Conservation (phyloP, 2,888 invertebrate species). For the Hirtodrosophila histrioides region DNA sequence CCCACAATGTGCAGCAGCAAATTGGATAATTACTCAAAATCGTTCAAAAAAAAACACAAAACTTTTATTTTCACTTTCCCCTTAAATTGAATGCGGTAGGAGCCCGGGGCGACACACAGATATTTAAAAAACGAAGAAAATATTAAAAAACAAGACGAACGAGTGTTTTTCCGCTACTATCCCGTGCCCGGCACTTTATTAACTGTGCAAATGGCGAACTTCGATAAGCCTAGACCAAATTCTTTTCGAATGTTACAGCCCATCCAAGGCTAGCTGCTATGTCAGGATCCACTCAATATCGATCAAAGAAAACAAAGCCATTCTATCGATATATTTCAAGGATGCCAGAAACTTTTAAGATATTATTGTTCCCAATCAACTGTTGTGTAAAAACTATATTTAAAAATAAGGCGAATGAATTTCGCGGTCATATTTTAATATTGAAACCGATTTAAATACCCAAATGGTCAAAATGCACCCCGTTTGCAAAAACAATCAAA, state of each 20-base stretch:
- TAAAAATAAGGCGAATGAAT: no score
- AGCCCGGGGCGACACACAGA: slow-evolving; percentile 33
- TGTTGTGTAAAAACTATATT: no score
- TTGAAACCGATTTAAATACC: no score
- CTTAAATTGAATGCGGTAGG: slow-evolving; percentile 17
- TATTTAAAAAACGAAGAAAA: slow-evolving; percentile 57
- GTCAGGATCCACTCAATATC: slow-evolving; percentile 22
- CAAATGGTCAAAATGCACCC: no score
- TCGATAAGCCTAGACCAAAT: slow-evolving; percentile 8
- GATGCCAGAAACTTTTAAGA: slow-evolving; percentile 20
- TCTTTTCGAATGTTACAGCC: slow-evolving; percentile 12
- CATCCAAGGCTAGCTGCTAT: slow-evolving; percentile 8
- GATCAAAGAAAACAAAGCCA: neutral
- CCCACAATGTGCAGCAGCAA: slow-evolving; percentile 9
- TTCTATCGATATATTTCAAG: slow-evolving; percentile 35
- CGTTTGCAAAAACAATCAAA: no score
- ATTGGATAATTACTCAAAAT: slow-evolving; percentile 15
- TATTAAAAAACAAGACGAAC: slow-evolving; percentile 51
- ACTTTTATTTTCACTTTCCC: slow-evolving; percentile 8
- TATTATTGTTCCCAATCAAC: neutral
- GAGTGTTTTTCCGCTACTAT: slow-evolving; percentile 28
- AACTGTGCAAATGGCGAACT: slow-evolving; percentile 16
- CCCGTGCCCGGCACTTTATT: slow-evolving; percentile 21
- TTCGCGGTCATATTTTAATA: no score
- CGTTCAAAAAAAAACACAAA: slow-evolving; percentile 11